Conservation (phyloP, 2,113 vertebrate genomes). For the Brachyistius frenatus region DNA sequence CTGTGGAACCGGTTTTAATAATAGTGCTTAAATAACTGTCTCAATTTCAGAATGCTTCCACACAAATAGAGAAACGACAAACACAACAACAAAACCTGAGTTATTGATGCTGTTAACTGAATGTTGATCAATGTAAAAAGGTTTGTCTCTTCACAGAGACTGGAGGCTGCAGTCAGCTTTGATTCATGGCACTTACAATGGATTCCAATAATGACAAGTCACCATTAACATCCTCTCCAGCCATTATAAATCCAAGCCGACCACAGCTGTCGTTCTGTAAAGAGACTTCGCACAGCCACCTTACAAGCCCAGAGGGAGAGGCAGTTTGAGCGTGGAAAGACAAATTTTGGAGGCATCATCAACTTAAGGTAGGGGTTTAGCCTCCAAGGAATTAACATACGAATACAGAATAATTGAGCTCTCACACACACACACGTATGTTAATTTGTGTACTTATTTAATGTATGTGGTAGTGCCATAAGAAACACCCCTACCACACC, state of each 20-base stretch:
- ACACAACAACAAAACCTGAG: not conserved
- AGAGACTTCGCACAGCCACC: not conserved
- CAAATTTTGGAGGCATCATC: not conserved
- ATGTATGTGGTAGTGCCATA: not conserved
- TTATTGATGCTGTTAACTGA: not conserved
- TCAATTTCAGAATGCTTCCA: not conserved
- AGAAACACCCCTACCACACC: not conserved
- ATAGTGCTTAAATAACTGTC: no score
- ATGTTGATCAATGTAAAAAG: not conserved
- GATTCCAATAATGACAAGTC: constrained; percentile 42
- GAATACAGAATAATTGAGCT: not conserved
- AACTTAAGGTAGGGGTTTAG: not conserved
- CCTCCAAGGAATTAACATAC: not conserved
- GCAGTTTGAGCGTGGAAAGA: constrained; percentile 10
- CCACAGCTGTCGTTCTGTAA: constrained; percentile 9
- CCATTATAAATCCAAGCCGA: constrained; percentile 2
- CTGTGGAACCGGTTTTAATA: no score
- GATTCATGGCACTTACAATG: constrained; percentile 26
- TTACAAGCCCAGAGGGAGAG: not conserved
- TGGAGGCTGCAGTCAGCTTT: constrained; percentile 2
- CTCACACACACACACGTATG: not conserved
- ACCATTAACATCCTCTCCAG: constrained; percentile 11
- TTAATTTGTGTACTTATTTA: not conserved
- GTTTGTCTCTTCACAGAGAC: not conserved
- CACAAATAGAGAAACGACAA: no score